Evolutionary conservation across 2,797 vertebrate species (phyloP).

Genomic region (Cossypha dichroa): DNA sequence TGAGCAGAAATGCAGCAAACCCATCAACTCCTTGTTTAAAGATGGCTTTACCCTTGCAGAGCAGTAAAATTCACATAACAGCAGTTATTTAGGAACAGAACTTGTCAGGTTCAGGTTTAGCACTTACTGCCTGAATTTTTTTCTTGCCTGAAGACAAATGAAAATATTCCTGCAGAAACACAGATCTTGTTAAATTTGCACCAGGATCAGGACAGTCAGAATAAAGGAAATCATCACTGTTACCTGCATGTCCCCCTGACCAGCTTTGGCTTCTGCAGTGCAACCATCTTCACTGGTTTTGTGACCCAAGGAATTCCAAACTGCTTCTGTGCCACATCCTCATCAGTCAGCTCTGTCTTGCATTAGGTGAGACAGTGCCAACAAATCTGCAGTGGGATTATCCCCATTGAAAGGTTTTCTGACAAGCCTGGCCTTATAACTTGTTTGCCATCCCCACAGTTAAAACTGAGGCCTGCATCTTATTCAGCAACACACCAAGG

Average conservation of each 20-base stretch:
- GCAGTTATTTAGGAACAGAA: neutral
- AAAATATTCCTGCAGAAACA: neutral
- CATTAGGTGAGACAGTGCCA: neutral
- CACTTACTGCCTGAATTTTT: neutral
- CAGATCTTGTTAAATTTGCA: neutral
- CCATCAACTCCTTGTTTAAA: neutral
- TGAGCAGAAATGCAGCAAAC: neutral
- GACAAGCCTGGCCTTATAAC: neutral
- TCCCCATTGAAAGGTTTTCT: neutral
- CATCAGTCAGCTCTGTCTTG: neutral
- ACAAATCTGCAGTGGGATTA: neutral
- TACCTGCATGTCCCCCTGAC: neutral
- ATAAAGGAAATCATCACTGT: neutral
- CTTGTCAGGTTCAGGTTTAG: neutral
- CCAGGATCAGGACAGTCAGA: neutral
- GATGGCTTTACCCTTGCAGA: neutral
- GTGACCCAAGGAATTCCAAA: neutral
- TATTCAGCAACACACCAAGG: neutral
- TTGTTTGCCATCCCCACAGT: neutral
- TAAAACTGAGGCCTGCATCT: neutral
- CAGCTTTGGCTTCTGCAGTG: neutral
- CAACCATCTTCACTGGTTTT: neutral
- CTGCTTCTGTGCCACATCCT: neutral
- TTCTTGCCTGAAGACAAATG: neutral
- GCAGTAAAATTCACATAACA: neutral